phyloP scores from a whole-genome alignment of 2,888 invertebrate genomes.

The Cheilosia pagana region DNA sequence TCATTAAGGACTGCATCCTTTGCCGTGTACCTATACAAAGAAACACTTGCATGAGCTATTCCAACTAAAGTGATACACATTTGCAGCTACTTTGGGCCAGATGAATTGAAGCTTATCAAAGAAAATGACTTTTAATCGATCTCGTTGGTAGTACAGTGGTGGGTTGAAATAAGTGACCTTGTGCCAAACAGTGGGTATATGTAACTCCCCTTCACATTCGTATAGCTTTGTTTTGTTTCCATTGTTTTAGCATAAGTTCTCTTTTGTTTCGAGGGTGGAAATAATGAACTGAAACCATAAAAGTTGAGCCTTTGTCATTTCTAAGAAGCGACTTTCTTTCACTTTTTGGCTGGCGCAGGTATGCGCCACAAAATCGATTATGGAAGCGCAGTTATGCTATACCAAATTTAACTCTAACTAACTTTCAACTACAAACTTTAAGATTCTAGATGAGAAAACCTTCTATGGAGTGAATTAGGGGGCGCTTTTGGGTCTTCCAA shows the following conservation, averaged over 20 bases:
- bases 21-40: background rate
- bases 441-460: background rate
- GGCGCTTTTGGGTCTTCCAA: too few relatives aligned
- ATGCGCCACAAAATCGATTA: background rate
- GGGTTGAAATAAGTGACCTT: too few relatives aligned
- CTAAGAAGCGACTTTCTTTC: constrained; percentile 4
- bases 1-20: constrained; percentile 39
- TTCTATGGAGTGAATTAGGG: too few relatives aligned
- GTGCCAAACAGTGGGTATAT: too few relatives aligned
- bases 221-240: background rate
- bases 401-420: too few relatives aligned
- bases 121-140: too few relatives aligned
- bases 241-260: background rate
- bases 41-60: background rate
- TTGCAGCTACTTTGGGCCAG: background rate
- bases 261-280: constrained; percentile 4
- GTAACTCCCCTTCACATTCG: constrained; percentile 8
- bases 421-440: too few relatives aligned
- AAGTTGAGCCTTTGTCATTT: constrained; percentile 17
- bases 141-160: too few relatives aligned
- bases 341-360: background rate
- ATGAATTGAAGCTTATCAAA: too few relatives aligned
- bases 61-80: background rate
- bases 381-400: background rate
- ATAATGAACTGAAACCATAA: constrained; percentile 33